Evolutionary conservation across 2,888 invertebrate species (phyloP), one percentile per base, ranked within the genome.

Genomic region (Morpho achilles): DNA sequence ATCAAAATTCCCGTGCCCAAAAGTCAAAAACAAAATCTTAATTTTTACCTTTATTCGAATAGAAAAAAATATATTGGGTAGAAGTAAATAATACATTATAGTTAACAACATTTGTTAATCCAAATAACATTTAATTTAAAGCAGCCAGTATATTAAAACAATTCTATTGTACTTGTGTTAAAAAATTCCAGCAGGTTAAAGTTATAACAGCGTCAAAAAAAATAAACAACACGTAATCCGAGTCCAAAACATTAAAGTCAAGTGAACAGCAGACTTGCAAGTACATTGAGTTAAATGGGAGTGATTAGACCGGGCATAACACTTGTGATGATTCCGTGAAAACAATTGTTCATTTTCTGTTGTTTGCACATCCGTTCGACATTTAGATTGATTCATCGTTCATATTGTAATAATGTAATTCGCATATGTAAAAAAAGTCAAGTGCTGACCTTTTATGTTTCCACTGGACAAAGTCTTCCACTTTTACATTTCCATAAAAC

Each of bases 291-390:
- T 46, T 16, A n/a, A 39, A 39, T 49, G 39, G 39, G n/a, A 49
- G 32, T 49, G 49, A 49, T 40, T 49, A 49, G 49, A 5, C 48
- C n/a, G n/a, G 40, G 7, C 16, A 10, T 8, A 40, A 41, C 50
- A 40, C 40, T n/a, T 50, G 16, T 50, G 50, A 32, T 7, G 40
- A 10, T 40, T 50, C 41, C 50, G 40, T 40, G 50, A 50, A 50
- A 40, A 41, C 50, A 8, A 50, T 40, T 50, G 50, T 50, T 50
- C 16, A 41, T 50, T 40, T 41, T 50, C 41, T 50, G 39, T 50
- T 50, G 40, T 50, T 50, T 50, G 41, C 40, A 50, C 50, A 50
- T 16, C 40, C 41, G 50, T 41, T 50, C 16, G 5, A 40, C 8
- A 7, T 50, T 40, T 50, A 50, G 10, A 40, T 40, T 50, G 50